Base-by-base conservation (phyloP, 2,113 vertebrate genomes). In the Cyprinus carpio region DNA sequence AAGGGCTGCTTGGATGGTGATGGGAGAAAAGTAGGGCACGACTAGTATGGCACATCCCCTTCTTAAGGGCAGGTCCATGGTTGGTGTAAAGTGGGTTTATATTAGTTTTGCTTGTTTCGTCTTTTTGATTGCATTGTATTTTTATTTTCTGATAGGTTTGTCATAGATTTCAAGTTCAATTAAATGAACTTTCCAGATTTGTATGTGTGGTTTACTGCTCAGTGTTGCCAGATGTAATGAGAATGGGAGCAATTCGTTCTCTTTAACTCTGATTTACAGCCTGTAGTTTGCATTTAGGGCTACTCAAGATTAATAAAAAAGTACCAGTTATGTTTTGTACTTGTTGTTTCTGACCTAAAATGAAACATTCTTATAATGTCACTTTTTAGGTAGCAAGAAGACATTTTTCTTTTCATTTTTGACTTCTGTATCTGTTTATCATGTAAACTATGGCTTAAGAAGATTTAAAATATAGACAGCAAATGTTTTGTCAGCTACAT, bases 11-110 rank as follows among this genome's bases (percentile, higher is more conserved):
- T 91, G 87, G 83, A 51, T 51, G 79, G 86, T 34, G 90, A 88
- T 90, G 83, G 88, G 89, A 87, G 75, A 86, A 93, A 95, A 93
- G 87, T 94, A 94, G 94, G 93, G 89, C 93, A 94, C 34, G 77
- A 81, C 83, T 91, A 85, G 87, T 62, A 86, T 72, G 20, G 7
- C 87, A 86, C 80, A 84, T 62, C 75, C 87, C 86, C 77, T 90
- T 87, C 71, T 76, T 86, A 67, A 82, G 69, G 67, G 77, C 43
- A 37, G 58, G 78, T 84, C 84, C n/a, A n/a, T n/a, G n/a, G n/a
- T n/a, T n/a, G n/a, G n/a, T n/a, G n/a, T n/a, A n/a, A n/a, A n/a
- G n/a, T n/a, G n/a, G n/a, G n/a, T n/a, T n/a, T n/a, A n/a, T n/a
- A n/a, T n/a, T n/a, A n/a, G n/a, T n/a, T 7, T 84, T 43, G 18